Evolutionary conservation across 1,140 invertebrate genomes (phyloP).

Genomic region (Drosophila jambulina): DNA sequence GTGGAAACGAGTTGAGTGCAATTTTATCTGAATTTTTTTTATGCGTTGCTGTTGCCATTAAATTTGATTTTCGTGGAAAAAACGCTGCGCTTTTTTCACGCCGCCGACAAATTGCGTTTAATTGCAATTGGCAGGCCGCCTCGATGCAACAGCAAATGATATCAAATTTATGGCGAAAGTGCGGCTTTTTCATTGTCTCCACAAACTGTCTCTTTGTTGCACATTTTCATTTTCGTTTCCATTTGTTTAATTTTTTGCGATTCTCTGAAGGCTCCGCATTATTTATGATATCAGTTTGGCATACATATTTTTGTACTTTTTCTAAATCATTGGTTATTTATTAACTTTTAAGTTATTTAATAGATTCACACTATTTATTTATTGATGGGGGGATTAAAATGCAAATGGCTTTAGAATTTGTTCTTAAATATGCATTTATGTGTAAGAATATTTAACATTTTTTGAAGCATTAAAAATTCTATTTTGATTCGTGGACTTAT

Average conservation of each 20-base stretch:
- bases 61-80: conserved; percentile 33
- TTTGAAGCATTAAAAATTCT: background rate
- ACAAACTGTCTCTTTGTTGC: conserved; percentile 37
- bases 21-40: conserved; percentile 27
- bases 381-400: background rate
- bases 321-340: background rate
- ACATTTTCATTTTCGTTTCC: conserved; percentile 29
- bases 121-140: conserved; percentile 41
- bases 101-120: conserved; percentile 34
- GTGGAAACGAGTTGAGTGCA: conserved; percentile 21
- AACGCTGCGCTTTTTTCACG: conserved; percentile 10
- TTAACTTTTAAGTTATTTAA: background rate
- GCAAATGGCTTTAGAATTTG: background rate
- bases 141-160: conserved; percentile 37
- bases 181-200: conserved; percentile 6
- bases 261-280: background rate
- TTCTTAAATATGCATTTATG: background rate
- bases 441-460: conserved; percentile 16
- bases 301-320: background rate
- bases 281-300: conserved; percentile 18
- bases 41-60: conserved; percentile 16
- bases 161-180: conserved; percentile 34
- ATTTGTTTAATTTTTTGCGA: conserved; percentile 4
- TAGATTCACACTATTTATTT: conserved; percentile 1
- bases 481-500: background rate